Evolutionary conservation across 2,888 invertebrate species (phyloP).

Genomic region (Dexiosoma caninum): DNA sequence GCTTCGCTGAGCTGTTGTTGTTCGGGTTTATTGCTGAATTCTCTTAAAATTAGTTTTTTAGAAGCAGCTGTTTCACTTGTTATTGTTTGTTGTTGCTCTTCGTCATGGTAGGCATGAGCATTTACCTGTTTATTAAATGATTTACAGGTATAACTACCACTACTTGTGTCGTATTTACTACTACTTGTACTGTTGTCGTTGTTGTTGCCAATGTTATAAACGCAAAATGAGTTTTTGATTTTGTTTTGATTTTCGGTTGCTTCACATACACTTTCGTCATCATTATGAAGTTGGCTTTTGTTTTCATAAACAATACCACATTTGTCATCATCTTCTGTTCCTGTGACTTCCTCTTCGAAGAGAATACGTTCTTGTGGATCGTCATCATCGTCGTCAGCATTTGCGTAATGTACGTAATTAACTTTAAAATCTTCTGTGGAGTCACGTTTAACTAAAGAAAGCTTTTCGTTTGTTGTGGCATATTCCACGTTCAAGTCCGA

Average conservation of each 20-base stretch:
- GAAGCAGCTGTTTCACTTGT: slow-evolving; percentile 6
- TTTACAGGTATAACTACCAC: slow-evolving; percentile 40
- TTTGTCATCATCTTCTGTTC: slow-evolving; percentile 20
- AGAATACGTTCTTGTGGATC: slow-evolving; percentile 22
- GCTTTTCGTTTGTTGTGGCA: slow-evolving; percentile 47
- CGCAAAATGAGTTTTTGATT: slow-evolving; percentile 33
- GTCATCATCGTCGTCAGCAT: slow-evolving; percentile 33
- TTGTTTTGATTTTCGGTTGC: slow-evolving; percentile 55
- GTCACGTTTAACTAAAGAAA: slow-evolving; percentile 53
- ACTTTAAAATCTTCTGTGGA: slow-evolving; percentile 56
- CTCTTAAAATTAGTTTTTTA: slow-evolving; percentile 33
- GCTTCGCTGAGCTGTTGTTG: slow-evolving; percentile 61
- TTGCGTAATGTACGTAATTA: slow-evolving; percentile 53
- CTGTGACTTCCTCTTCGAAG: slow-evolving; percentile 33
- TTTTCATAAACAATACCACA: slow-evolving; percentile 33
- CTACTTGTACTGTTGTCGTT: not conserved
- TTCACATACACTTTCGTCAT: slow-evolving; percentile 51
- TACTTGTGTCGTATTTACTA: slow-evolving; percentile 21
- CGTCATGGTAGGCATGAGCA: slow-evolving; percentile 8
- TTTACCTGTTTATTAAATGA: slow-evolving; percentile 51
- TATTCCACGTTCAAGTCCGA: slow-evolving; percentile 17
- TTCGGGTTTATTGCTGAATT: slow-evolving; percentile 52
- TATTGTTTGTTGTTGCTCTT: slow-evolving; percentile 26
- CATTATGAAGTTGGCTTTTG: slow-evolving; percentile 41
- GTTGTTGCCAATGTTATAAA: not conserved